phyloP scores from a whole-genome alignment of 2,888 invertebrate genomes.

The Drosophila prostipennis region DNA sequence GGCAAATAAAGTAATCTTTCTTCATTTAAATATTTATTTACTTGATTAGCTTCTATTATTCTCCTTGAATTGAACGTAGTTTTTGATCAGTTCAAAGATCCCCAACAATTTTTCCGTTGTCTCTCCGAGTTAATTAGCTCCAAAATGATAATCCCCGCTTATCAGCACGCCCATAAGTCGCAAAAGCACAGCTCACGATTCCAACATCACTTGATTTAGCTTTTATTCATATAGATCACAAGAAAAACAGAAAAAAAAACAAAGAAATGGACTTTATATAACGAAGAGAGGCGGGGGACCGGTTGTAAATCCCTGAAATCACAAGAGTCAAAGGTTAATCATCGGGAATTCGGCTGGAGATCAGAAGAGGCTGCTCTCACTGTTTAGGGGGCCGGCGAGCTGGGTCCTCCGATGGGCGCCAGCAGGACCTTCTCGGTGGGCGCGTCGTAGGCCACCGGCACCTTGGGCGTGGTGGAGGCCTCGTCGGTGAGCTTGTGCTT shows the following conservation, averaged over 20 bases:
- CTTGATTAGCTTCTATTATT: background rate
- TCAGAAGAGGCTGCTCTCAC: too few species aligned
- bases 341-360: too few species aligned
- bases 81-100: background rate
- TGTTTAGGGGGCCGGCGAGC: conserved; percentile 15
- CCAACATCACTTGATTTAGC: conserved; percentile 10
- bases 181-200: conserved; percentile 29
- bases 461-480: conserved; percentile 28
- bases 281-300: background rate
- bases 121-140: conserved; percentile 12
- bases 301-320: background rate
- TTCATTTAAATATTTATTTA: background rate
- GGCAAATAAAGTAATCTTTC: background rate
- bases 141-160: conserved; percentile 15
- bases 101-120: background rate
- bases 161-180: conserved; percentile 12
- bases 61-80: background rate
- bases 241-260: conserved; percentile 16
- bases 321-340: background rate
- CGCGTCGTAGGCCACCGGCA: conserved; percentile 37
- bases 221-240: conserved; percentile 36
- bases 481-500: conserved; percentile 80
- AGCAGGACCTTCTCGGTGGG: conserved; percentile 78
- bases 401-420: conserved; percentile 64
- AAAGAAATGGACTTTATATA: conserved; percentile 2